Evolutionary conservation across 92 coral and sea anemone species (phyloP).

Genomic region (Scolanthus callimorphus): DNA sequence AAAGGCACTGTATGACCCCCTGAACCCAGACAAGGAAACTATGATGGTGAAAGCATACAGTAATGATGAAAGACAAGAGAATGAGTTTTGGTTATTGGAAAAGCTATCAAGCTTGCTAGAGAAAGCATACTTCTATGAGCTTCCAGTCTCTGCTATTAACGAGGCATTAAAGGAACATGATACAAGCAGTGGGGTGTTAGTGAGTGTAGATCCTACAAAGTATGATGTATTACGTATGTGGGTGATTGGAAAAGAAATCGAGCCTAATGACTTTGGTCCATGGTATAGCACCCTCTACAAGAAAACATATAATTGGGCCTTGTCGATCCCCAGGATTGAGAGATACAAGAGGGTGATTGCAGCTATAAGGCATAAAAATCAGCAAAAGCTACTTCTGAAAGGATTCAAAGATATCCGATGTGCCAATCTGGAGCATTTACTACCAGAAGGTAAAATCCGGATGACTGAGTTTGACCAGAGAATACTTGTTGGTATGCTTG

Average conservation of each 20-base stretch:
- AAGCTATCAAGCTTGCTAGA: slow-evolving; percentile 61
- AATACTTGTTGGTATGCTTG: slow-evolving; percentile 51
- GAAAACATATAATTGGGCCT: slow-evolving; percentile 2
- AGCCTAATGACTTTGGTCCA: slow-evolving; percentile 38
- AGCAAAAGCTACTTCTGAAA: slow-evolving; percentile 66
- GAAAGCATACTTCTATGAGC: slow-evolving; percentile 84
- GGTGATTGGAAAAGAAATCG: slow-evolving; percentile 83
- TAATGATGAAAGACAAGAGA: slow-evolving; percentile 52
- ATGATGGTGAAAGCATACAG: slow-evolving; percentile 46
- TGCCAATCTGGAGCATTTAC: slow-evolving; percentile 72
- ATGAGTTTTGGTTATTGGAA: slow-evolving; percentile 59
- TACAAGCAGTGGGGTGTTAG: slow-evolving; percentile 74
- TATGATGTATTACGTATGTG: slow-evolving; percentile 74
- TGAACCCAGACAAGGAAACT: slow-evolving; percentile 91
- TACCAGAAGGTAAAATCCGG: slow-evolving; percentile 84
- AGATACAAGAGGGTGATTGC: slow-evolving; percentile 81
- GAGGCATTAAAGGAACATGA: slow-evolving; percentile 77
- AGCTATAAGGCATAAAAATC: slow-evolving; percentile 76
- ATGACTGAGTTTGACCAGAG: slow-evolving; percentile 75
- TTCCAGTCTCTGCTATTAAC: slow-evolving; percentile 51
- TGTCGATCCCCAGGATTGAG: slow-evolving; percentile 29
- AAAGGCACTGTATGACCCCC: slow-evolving; percentile 85
- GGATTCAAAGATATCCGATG: slow-evolving; percentile 82
- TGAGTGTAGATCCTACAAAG: slow-evolving; percentile 76
- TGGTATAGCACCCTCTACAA: not conserved